phyloP scores from a whole-genome alignment of 2,888 invertebrate genomes.

The Eustalomyia histrio region DNA sequence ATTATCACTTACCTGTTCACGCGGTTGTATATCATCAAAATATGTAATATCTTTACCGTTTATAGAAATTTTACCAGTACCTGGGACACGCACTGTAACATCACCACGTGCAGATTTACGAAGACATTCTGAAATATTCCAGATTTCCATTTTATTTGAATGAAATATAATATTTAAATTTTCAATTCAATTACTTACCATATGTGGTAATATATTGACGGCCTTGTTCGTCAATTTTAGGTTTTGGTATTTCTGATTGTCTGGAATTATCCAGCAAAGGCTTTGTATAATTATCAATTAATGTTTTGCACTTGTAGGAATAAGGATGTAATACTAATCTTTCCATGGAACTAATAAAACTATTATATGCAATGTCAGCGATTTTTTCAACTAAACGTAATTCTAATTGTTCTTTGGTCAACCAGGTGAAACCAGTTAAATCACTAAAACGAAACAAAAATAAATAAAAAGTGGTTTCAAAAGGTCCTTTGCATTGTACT shows the following conservation, averaged over 20 bases:
- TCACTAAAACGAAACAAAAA: slow-evolving; percentile 78
- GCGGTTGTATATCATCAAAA: slow-evolving; percentile 85
- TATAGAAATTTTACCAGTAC: slow-evolving; percentile 90
- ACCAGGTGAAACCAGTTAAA: slow-evolving; percentile 83
- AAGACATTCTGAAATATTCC: slow-evolving; percentile 81
- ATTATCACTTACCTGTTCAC: slow-evolving; percentile 85
- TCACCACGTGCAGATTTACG: slow-evolving; percentile 87
- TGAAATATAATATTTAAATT: not conserved
- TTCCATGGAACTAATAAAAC: slow-evolving; percentile 86
- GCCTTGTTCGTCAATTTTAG: slow-evolving; percentile 85
- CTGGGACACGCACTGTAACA: slow-evolving; percentile 90
- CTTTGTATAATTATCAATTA: slow-evolving; percentile 86
- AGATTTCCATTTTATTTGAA: not conserved
- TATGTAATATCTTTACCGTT: slow-evolving; percentile 89
- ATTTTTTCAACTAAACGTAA: slow-evolving; percentile 84
- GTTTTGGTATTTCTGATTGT: slow-evolving; percentile 84
- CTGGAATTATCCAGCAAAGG: slow-evolving; percentile 82
- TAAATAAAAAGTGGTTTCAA: not conserved
- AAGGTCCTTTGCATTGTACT: slow-evolving; percentile 68
- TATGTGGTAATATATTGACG: slow-evolving; percentile 86
- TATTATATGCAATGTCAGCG: slow-evolving; percentile 85
- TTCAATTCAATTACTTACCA: slow-evolving; percentile 78
- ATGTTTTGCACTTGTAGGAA: slow-evolving; percentile 85
- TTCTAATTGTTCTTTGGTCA: slow-evolving; percentile 85
- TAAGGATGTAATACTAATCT: slow-evolving; percentile 86